phyloP scores from a whole-genome alignment of 2,888 invertebrate genomes.

The Diaperis boleti region DNA sequence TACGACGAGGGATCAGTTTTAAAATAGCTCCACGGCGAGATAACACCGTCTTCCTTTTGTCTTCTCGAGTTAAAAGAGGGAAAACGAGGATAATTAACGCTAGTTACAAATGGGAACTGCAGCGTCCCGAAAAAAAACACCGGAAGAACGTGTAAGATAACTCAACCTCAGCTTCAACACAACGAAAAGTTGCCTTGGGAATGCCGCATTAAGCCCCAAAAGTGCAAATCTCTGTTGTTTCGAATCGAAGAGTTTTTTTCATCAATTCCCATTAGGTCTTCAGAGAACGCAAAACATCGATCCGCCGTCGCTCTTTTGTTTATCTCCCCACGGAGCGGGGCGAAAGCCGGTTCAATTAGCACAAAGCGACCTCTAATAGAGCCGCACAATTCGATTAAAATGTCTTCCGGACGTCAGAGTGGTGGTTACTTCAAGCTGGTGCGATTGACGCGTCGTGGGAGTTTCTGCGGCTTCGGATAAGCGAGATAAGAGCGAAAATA shows the following conservation, averaged over 20 bases:
- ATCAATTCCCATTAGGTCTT: constrained; percentile 2
- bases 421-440: too few relatives aligned
- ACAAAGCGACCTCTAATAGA: constrained; percentile 31
- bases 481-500: neutral
- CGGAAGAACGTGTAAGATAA: too few relatives aligned
- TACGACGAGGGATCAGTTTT: constrained; percentile 32
- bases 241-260: constrained; percentile 7
- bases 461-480: neutral
- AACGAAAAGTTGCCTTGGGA: neutral
- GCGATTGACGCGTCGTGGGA: neutral
- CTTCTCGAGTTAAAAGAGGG: neutral
- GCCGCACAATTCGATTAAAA: constrained; percentile 30
- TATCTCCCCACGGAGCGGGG: constrained; percentile 1
- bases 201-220: neutral
- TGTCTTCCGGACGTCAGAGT: too few relatives aligned
- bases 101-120: too few relatives aligned
- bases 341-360: constrained; percentile 28
- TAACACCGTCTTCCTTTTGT: constrained; percentile 14
- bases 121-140: neutral
- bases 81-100: too few relatives aligned
- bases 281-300: constrained; percentile 17
- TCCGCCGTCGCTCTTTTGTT: constrained; percentile 16
- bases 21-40: constrained; percentile 25
- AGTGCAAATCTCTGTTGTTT: neutral
- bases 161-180: too few relatives aligned